phyloP scores from a whole-genome alignment of 2,797 vertebrate species.

The Coendou prehensilis region DNA sequence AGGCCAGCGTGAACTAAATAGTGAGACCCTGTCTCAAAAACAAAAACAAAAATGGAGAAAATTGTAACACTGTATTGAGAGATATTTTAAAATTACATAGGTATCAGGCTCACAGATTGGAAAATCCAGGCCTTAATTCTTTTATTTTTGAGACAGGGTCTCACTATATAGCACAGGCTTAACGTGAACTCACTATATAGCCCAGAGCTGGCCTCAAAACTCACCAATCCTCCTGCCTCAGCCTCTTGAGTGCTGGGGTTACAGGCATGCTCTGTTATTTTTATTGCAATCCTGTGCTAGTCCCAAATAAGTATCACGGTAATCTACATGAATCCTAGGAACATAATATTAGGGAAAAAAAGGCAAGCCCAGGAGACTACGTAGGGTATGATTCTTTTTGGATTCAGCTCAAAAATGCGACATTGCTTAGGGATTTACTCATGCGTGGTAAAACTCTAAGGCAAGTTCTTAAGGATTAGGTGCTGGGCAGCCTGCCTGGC shows the following conservation, averaged over 20 bases:
- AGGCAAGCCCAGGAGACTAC: constrained; percentile 25
- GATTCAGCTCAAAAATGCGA: constrained; percentile 58
- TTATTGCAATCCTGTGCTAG: neutral
- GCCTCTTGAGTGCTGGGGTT: neutral
- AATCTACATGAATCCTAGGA: constrained; percentile 23
- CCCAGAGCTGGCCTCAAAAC: neutral
- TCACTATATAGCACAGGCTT: neutral
- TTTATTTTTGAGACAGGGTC: neutral
- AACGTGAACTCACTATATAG: neutral
- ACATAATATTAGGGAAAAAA: neutral
- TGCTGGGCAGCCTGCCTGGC: constrained; percentile 52
- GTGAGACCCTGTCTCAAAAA: neutral
- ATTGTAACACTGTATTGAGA: neutral
- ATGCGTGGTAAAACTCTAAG: constrained; percentile 40
- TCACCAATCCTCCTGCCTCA: neutral
- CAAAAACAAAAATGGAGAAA: neutral
- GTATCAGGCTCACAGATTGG: neutral
- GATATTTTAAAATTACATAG: neutral
- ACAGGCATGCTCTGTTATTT: neutral
- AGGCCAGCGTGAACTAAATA: neutral
- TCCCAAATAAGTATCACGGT: neutral
- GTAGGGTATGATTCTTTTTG: neutral
- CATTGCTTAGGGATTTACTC: constrained; percentile 37
- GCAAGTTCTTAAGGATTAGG: constrained; percentile 50
- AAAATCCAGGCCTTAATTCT: neutral